phyloP scores from a whole-genome alignment of 2,888 invertebrate species.

The Lapara coniferarum region DNA sequence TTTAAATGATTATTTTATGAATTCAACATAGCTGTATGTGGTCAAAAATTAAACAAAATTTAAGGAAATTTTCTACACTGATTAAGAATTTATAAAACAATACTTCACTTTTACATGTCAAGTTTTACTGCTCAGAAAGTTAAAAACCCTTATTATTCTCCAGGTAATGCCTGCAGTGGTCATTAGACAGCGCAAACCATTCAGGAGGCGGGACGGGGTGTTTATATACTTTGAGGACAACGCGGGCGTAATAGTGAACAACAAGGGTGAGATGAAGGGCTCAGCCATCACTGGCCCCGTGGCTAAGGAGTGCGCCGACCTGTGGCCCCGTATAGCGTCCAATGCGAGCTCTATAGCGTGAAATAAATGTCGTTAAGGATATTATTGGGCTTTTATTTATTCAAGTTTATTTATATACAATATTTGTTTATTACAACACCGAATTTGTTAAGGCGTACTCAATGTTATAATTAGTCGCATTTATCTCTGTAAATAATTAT shows the following conservation, averaged over 20 bases:
- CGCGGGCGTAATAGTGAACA: constrained; percentile 99
- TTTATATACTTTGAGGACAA: constrained; percentile 99
- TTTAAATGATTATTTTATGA: no score
- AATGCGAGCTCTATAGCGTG: constrained; percentile 99
- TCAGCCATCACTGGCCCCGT: constrained; percentile 99
- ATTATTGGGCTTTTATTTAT: constrained; percentile 28
- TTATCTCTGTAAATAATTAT: no score
- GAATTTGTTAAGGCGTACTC: no score
- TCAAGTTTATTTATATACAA: background rate
- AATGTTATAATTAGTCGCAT: no score
- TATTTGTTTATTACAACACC: background rate
- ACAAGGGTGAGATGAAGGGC: constrained; percentile 99
- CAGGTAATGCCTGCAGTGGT: constrained; percentile 99
- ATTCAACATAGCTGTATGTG: no score
- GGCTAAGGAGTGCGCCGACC: constrained; percentile 99
- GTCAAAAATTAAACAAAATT: no score
- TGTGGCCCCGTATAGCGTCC: constrained; percentile 99
- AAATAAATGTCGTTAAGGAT: constrained; percentile 53
- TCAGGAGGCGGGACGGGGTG: constrained; percentile 99
- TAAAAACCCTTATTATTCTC: constrained; percentile 26
- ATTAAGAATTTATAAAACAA: no score
- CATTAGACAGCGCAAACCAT: constrained; percentile 98
- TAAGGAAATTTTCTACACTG: no score
- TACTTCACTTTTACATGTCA: no score
- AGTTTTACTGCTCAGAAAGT: background rate